Evolutionary conservation across 2,888 invertebrate species (phyloP).

Genomic region (Subacronicta megacephala): DNA sequence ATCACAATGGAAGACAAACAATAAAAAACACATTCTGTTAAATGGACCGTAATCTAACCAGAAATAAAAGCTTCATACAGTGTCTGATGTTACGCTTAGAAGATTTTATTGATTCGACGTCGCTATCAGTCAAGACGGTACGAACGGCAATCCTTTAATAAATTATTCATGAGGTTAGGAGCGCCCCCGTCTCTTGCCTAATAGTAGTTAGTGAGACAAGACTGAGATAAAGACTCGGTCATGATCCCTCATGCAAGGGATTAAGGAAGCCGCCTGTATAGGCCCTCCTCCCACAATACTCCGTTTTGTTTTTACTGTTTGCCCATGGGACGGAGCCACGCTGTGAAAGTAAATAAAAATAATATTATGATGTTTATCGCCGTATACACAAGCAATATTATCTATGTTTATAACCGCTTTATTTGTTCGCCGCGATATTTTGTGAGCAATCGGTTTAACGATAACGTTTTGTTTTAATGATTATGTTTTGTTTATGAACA

Average conservation of each 20-base stretch:
- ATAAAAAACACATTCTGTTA: conserved; percentile 52
- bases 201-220: conserved; percentile 73
- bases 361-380: conserved; percentile 58
- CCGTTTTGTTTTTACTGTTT: conserved; percentile 55
- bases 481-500: conserved; percentile 47
- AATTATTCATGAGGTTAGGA: conserved; percentile 71
- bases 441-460: conserved; percentile 46
- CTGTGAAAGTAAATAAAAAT: conserved; percentile 63
- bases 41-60: conserved; percentile 44
- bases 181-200: conserved; percentile 63
- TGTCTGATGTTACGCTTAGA: conserved; percentile 64
- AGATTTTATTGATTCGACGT: conserved; percentile 71
- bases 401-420: conserved; percentile 51
- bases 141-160: conserved; percentile 68
- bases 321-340: conserved; percentile 48
- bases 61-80: conserved; percentile 60
- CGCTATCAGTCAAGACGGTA: conserved; percentile 70
- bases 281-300: conserved; percentile 36
- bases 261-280: conserved; percentile 45
- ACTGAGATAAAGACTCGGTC: conserved; percentile 48
- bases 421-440: conserved; percentile 49
- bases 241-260: conserved; percentile 57
- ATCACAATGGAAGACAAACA: conserved; percentile 39
- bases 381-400: conserved; percentile 49
- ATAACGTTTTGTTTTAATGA: conserved; percentile 48